A percentile compares a stretch with the other conserved stretches of the same genome.
Conservation (phyloP, 1,140 invertebrate genomes). For the Teleopsis dalmanni region DNA sequence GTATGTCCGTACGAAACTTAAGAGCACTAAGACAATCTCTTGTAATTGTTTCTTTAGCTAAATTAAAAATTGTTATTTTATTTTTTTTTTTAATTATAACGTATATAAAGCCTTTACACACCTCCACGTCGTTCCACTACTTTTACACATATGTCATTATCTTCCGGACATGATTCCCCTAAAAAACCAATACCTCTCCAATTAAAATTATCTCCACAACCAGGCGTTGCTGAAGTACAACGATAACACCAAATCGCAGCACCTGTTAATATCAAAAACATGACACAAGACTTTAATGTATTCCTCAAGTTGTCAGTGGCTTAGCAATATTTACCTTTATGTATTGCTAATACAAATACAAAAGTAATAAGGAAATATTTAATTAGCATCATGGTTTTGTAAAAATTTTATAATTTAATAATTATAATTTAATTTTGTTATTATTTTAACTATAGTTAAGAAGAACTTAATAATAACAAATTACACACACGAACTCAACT, state of each 20-base stretch:
- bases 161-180: conserved; percentile 70
- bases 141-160: conserved; percentile 85
- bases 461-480: too few species aligned
- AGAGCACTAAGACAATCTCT: conserved; percentile 79
- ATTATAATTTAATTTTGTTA: too few species aligned
- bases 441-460: too few species aligned
- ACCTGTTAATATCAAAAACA: conserved; percentile 37
- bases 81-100: not conserved
- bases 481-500: too few species aligned
- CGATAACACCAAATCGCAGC: conserved; percentile 73
- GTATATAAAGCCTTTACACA: too few species aligned
- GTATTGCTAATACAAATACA: too few species aligned
- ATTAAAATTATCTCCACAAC: conserved; percentile 76
- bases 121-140: conserved; percentile 80
- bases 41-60: conserved; percentile 72
- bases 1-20: conserved; percentile 72
- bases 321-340: too few species aligned
- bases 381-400: too few species aligned
- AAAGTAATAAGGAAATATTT: too few species aligned
- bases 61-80: conserved; percentile 29
- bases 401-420: too few species aligned
- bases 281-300: too few species aligned
- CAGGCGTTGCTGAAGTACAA: conserved; percentile 81
- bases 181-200: conserved; percentile 61
- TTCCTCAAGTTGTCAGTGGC: too few species aligned